These are phyloP conservation scores for Felis chaus DNA, from an alignment of 2,113 vertebrate species.

Conservation along the genomic window DNA sequence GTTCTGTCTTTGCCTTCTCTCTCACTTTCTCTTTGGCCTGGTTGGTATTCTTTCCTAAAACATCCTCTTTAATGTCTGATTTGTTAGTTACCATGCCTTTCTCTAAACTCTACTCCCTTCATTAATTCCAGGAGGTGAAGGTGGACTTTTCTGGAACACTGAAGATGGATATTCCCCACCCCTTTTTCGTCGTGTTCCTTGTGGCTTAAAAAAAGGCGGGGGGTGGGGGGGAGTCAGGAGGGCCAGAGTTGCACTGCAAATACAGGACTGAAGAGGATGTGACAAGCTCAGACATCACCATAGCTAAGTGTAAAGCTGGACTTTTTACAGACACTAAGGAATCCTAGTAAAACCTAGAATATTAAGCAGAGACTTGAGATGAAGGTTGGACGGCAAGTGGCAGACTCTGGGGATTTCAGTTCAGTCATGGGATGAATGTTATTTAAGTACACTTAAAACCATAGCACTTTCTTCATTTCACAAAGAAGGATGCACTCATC, in stretches of 20 bases:
- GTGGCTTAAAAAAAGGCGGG: background rate
- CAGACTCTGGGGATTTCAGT: background rate
- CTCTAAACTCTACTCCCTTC: background rate
- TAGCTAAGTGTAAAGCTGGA: background rate
- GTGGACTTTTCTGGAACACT: background rate
- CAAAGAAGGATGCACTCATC: background rate
- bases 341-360: constrained; percentile 3
- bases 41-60: background rate
- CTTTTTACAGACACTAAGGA: background rate
- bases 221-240: background rate
- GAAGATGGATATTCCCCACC: background rate
- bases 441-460: background rate
- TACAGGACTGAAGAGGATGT: background rate
- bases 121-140: background rate
- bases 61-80: background rate
- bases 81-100: background rate
- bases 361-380: background rate
- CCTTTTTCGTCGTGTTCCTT: background rate
- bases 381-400: background rate
- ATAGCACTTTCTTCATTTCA: background rate
- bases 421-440: background rate
- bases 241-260: background rate
- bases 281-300: background rate
- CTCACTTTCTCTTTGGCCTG: background rate
- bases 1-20: background rate